Evolutionary conservation across 1,140 invertebrate species (phyloP).

Genomic region (Drosophila bipectinata): DNA sequence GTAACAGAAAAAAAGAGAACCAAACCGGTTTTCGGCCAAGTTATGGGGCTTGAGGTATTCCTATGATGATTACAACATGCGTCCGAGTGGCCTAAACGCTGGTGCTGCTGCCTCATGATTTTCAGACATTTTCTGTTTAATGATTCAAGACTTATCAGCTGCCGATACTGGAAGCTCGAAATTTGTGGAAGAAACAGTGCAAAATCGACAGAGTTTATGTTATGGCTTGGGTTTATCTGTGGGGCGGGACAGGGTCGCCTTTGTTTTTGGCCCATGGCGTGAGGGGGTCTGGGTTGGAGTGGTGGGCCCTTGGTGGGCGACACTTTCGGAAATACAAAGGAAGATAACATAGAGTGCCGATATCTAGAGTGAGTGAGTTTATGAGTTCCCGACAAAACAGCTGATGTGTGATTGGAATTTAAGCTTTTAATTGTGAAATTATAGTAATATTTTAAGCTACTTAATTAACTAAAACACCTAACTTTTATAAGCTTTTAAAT

Average conservation of each 20-base stretch:
- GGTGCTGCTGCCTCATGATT: not conserved
- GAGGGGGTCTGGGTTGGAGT: conserved; percentile 2
- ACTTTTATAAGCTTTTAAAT: too few species aligned
- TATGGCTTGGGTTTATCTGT: conserved; percentile 28
- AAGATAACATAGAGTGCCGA: conserved; percentile 14
- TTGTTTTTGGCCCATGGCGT: conserved; percentile 53
- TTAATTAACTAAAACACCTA: too few species aligned
- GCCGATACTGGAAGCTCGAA: not conserved
- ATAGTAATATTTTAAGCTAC: too few species aligned
- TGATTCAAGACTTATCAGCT: conserved; percentile 12
- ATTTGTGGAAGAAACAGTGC: conserved; percentile 2
- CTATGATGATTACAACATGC: conserved; percentile 45
- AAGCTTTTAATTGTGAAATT: too few species aligned
- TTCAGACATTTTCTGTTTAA: not conserved
- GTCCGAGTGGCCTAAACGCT: conserved; percentile 12
- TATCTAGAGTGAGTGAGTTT: conserved; percentile 4
- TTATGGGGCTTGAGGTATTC: conserved; percentile 43
- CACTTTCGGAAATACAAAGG: conserved; percentile 25
- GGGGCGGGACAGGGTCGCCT: conserved; percentile 23
- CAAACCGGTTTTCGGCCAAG: conserved; percentile 46
- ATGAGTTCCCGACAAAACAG: conserved; percentile 3
- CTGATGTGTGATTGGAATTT: not conserved
- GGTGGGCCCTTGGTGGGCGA: conserved; percentile 21
- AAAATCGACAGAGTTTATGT: conserved; percentile 11
- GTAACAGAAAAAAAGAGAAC: conserved; percentile 27